Base-by-base conservation (phyloP, 2,113 vertebrate species). In the Clupea harengus region DNA sequence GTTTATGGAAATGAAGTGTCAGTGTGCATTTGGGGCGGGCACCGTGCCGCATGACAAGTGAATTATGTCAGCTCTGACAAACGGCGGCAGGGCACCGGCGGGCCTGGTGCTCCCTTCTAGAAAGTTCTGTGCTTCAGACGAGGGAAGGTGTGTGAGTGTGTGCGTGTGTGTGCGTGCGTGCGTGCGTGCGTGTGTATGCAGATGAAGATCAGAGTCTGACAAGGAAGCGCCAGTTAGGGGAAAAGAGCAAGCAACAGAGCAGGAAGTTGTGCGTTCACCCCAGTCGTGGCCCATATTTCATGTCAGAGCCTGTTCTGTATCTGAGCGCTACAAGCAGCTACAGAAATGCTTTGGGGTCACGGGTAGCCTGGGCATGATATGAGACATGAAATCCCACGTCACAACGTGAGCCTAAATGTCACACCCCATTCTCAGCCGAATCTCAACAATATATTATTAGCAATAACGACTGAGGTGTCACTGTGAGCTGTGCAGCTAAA, bases 1-100 rank as follows among this genome's bases (percentile, higher is more conserved):
- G 90, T 89, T 92, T 90, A 89, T 91, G 92, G 92, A 93, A 91
- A 94, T 93, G 92, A 92, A 89, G 89, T 93, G 93, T 93, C 93
- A 91, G 46, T 45, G 89, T 82, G 85, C 49, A 90, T 93, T 92
- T 89, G 18, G 82, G 81, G 78, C 10, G 83, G 85, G 85, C 60
- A n/a, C 57, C 45, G 18, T 83, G 81, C 78, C 64, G 84, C 82
- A 15, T 93, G 93, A 93, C 93, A 93, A 91, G 90, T 87, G 87
- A 93, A 91, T 87, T 11, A 49, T 86, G 90, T 87, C 64, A 84
- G 57, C 78, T 88, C 84, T 81, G 87, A 67, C 84, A 84, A 60
- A 60, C 54, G 18, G 54, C 54, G 18, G 54, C 54, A 22, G 22
- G 54, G 39, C 39, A 39, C 39, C 39, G 39, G 39, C 39, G 54